phyloP scores from a whole-genome alignment of 2,113 vertebrate genomes.

The Scomber scombrus region DNA sequence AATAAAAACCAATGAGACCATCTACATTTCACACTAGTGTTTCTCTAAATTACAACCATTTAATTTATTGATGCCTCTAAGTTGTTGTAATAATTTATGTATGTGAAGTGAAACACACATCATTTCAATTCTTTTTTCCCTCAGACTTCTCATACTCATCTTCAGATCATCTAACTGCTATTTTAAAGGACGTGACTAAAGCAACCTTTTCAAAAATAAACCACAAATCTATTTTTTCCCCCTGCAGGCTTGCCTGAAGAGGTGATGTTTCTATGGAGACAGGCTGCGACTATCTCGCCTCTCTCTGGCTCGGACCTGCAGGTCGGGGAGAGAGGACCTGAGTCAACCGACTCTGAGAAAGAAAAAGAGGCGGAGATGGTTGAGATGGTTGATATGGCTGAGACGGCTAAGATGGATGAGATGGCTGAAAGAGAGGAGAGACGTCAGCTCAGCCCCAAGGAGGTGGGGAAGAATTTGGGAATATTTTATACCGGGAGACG shows the following conservation, averaged over 20 bases:
- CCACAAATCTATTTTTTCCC: constrained; percentile 6
- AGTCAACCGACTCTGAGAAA: constrained; percentile 69
- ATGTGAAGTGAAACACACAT: neutral
- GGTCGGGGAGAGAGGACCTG: constrained; percentile 33
- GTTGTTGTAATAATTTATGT: neutral
- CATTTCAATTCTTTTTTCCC: neutral
- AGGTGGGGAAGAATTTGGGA: constrained; percentile 40
- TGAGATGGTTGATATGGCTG: neutral
- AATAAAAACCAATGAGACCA: too few species aligned
- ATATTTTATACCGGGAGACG: neutral
- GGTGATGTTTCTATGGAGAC: constrained; percentile 75
- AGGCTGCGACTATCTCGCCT: constrained; percentile 60
- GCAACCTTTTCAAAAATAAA: constrained; percentile 63
- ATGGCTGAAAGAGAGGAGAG: constrained; percentile 13
- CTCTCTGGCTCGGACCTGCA: constrained; percentile 40
- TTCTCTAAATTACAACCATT: neutral
- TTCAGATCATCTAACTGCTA: neutral
- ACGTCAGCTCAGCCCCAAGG: constrained; percentile 16
- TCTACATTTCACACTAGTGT: neutral
- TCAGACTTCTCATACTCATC: neutral
- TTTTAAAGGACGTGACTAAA: constrained; percentile 25
- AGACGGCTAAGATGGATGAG: neutral
- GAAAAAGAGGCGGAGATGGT: constrained; percentile 23
- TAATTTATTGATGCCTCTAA: neutral
- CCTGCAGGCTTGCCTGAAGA: constrained; percentile 73